Conservation (phyloP, 1,140 invertebrate genomes). For the Meloidogyne exigua region DNA sequence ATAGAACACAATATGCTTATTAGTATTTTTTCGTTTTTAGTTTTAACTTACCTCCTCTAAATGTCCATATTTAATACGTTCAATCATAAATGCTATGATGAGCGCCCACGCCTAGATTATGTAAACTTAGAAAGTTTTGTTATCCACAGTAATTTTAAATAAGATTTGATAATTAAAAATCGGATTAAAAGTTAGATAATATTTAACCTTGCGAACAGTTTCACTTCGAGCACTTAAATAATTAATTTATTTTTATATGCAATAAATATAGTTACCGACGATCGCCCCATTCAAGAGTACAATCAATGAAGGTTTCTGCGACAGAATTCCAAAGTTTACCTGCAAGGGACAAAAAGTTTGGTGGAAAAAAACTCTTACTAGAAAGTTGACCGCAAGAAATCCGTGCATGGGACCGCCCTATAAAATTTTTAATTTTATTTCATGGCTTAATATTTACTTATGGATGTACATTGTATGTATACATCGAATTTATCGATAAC, state of each 20-base stretch:
- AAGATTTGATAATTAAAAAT: too few species aligned
- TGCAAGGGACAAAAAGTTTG: constrained; percentile 26
- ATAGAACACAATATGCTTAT: too few species aligned
- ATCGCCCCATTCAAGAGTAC: constrained; percentile 63
- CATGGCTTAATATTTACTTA: too few species aligned
- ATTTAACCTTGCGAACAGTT: constrained; percentile 47
- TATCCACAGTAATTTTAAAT: too few species aligned
- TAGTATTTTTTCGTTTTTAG: background rate
- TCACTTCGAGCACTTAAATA: constrained; percentile 27
- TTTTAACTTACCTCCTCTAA: constrained; percentile 56
- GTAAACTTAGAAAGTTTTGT: too few species aligned
- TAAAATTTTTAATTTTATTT: background rate
- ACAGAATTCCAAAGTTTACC: constrained; percentile 63
- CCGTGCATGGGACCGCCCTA: constrained; percentile 55
- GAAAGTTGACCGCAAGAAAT: constrained; percentile 55
- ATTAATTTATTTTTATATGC: background rate
- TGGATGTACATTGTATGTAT: too few species aligned
- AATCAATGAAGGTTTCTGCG: constrained; percentile 63
- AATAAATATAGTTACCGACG: constrained; percentile 34
- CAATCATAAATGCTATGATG: constrained; percentile 62
- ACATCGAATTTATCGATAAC: too few species aligned
- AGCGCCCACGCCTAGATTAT: constrained; percentile 48
- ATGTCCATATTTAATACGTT: constrained; percentile 62
- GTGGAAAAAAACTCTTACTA: constrained; percentile 39
- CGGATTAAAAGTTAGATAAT: constrained; percentile 35